Conservation (phyloP, 2,113 vertebrate species). For the Dasypus novemcinctus region DNA sequence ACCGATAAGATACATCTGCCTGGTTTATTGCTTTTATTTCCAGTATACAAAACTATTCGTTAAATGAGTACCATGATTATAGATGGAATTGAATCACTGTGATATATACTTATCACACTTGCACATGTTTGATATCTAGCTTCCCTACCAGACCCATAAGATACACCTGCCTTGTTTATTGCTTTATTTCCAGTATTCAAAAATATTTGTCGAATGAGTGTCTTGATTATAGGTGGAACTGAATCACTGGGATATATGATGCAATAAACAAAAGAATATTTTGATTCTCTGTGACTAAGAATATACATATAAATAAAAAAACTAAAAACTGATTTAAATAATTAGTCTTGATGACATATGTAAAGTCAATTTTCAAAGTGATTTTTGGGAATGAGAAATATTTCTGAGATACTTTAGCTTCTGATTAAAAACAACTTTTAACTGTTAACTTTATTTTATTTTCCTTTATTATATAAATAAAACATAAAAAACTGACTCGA, state of each 20-base stretch:
- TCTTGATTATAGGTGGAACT: not conserved
- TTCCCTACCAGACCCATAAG: not conserved
- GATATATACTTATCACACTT: not conserved
- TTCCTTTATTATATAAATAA: conserved; percentile 4
- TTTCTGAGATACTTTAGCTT: not conserved
- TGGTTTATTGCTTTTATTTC: conserved; percentile 12
- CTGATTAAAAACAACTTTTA: conserved; percentile 31
- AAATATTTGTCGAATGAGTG: conserved; percentile 19
- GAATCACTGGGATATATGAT: not conserved
- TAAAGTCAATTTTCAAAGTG: conserved; percentile 27
- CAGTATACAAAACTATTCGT: not conserved
- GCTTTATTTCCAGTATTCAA: not conserved
- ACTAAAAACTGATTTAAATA: not conserved
- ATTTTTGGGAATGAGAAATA: not conserved
- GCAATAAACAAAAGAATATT: not conserved
- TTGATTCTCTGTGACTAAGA: conserved; percentile 12
- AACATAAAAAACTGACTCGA: not conserved
- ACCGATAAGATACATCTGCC: not conserved
- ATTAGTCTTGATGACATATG: not conserved
- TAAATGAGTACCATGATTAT: not conserved
- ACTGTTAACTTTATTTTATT: not conserved
- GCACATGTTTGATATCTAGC: not conserved
- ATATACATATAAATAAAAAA: conserved; percentile 8
- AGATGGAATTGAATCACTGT: not conserved
- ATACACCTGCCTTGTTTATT: not conserved